Conservation (phyloP, 2,888 invertebrate genomes). For the Poecilobothrus nobilitatus region DNA sequence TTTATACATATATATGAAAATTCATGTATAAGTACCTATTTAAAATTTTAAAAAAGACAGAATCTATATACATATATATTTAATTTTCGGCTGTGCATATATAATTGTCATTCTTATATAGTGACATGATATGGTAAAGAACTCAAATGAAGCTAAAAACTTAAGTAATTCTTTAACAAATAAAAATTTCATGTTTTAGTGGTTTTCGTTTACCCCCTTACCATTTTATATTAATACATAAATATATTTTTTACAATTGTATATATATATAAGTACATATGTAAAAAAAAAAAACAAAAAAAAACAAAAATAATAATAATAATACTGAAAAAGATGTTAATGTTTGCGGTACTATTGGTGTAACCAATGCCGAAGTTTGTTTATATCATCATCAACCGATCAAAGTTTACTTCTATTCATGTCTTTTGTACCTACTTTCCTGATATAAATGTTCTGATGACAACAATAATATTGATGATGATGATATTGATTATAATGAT, state of each 20-base stretch:
- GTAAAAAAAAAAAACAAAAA: too few species aligned
- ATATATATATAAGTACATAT: too few species aligned
- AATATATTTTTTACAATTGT: too few species aligned
- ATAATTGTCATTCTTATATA: background rate
- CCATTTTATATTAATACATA: background rate
- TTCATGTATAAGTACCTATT: too few species aligned
- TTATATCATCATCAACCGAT: background rate
- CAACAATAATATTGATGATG: background rate
- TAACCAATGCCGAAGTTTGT: background rate
- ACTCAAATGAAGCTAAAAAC: too few species aligned
- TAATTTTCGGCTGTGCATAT: background rate
- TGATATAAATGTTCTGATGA: background rate
- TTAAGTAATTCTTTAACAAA: background rate
- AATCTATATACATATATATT: too few species aligned
- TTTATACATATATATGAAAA: too few species aligned
- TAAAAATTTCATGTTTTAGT: background rate
- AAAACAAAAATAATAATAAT: too few species aligned
- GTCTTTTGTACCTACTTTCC: background rate
- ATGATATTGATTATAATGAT: background rate
- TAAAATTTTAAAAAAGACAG: too few species aligned
- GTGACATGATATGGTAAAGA: too few species aligned
- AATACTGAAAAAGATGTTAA: background rate
- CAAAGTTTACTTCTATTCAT: background rate
- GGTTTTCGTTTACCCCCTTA: slow-evolving; percentile 5
- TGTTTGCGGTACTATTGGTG: background rate